Base-by-base conservation (phyloP, 1,140 invertebrate genomes). In the Tetranychus urticae region DNA sequence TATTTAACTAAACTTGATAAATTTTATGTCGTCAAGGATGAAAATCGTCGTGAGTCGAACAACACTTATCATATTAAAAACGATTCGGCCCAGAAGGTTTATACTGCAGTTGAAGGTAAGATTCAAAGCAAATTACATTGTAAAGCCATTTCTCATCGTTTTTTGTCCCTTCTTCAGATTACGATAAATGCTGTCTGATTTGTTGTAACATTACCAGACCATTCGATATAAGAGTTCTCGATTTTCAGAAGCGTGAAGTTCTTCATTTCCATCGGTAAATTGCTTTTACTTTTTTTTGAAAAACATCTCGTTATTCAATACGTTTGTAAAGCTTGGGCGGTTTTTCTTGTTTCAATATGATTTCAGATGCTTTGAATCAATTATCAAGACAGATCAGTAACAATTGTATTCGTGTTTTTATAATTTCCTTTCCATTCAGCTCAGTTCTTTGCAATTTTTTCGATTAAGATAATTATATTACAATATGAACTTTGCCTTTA, bases 211-310 rank as follows among this genome's bases (percentile, higher is more conserved):
- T 81, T 0, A 69, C 79, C 31, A 76, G 88, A 23, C 61, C 66
- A 55, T 93, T 92, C 70, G 82, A 85, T 63, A 88, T 93, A 79
- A 82, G 82, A 69, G 81, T 93, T 61, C 77, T 83, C 57, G 88
- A 92, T 70, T 81, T 80, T 66, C 79, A 74, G 65, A 77, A 78
- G 60, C 82, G 81, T 65, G 83, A 91, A 76, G 79, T 91, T 10
- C 85, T 88, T 63, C 82, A 85, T 68, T 71, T 79, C 1, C 46
- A 64, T 56, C 39, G 67, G 52, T 55, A 55, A 23, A 23, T 23
- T 23, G 0, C 23, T 23, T 23, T 23, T 23, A 23, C 23, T 23
- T 23, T 23, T n/a, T 23, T 23, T 23, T 23, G 23, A 23, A 0
- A 23, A 23, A 23, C 23, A 23, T 23, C 23, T 23, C 23, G 23